Evolutionary conservation across 2,113 vertebrate species (phyloP).

Genomic region (Catharus minimus): DNA sequence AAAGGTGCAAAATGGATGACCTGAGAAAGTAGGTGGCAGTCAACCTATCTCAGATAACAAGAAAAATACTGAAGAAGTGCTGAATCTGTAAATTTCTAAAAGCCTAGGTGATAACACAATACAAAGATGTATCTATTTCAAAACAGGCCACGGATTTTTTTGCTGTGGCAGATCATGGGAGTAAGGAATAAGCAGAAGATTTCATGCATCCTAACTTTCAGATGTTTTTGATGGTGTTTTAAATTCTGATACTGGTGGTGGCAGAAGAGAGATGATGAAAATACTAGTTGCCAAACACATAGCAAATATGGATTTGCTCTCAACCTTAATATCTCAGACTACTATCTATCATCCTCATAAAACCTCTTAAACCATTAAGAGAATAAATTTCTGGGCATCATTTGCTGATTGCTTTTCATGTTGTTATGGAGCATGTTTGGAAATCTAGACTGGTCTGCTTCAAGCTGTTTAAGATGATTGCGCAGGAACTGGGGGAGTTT

Average conservation of each 20-base stretch:
- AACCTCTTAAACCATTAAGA: not conserved
- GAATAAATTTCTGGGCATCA: not conserved
- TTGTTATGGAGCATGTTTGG: not conserved
- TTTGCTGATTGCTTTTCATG: not conserved
- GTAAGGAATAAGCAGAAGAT: not conserved
- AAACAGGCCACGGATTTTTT: not conserved
- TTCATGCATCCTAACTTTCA: not conserved
- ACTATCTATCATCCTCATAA: not conserved
- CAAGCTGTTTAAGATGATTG: not conserved
- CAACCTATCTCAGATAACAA: not conserved
- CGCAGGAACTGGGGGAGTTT: not conserved
- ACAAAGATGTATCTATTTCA: not conserved
- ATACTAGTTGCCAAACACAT: not conserved
- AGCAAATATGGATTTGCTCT: not conserved
- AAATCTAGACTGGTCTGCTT: not conserved
- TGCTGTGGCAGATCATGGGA: not conserved
- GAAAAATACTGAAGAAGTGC: not conserved
- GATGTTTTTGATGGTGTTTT: not conserved
- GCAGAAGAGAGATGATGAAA: not conserved
- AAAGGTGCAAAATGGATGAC: not conserved
- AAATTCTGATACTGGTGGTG: not conserved
- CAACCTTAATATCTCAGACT: not conserved
- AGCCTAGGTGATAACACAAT: not conserved
- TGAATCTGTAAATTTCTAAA: not conserved
- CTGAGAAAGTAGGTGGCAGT: not conserved